Evolutionary conservation across 2,113 vertebrate species (phyloP), one percentile per base, ranked within the genome.

Genomic region (Gavialis gangeticus): DNA sequence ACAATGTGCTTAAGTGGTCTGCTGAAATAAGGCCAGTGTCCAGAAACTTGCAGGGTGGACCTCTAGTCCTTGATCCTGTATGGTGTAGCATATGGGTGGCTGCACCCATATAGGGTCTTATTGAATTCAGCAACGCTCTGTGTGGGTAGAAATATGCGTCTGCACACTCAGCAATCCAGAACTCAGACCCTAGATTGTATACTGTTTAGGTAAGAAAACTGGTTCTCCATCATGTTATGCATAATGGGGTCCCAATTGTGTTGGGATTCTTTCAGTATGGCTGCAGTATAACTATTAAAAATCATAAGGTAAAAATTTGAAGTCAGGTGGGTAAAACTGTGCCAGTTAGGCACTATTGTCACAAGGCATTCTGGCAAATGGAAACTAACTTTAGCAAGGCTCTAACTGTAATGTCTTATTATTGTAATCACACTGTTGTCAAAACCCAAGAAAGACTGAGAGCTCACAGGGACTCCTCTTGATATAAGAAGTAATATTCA

Each of bases 341-440:
- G 79, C 95, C 79, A 95, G 89, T 94, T 84, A 55, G 37, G 63
- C 87, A 59, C 54, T 92, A 79, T 93, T 90, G 91, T 89, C 79
- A 89, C 82, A 91, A 92, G 87, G 89, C 57, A 24, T 75, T 64
- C 83, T 79, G 58, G 55, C 21, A 94, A 94, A 58, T 79, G 94
- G 92, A 89, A 89, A 57, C 79, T 15, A 25, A 0, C 92, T 92
- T 87, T 67, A 87, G 58, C 55, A 60, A 80, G 56, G 60, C 73
- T 85, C 60, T 71, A 88, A 69, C 75, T 87, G 7, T 87, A 89
- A 66, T 71, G 46, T 5, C 85, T 91, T 77, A 63, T 94, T 91
- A 95, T 82, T 76, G 46, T 60, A 92, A 94, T 95, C 82, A 91
- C 81, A 60, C 84, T 95, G 85, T 90, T 92, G 82, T 96, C 94